phyloP scores from a whole-genome alignment of 92 coral and sea anemone species.

The Micromussa lordhowensis region DNA sequence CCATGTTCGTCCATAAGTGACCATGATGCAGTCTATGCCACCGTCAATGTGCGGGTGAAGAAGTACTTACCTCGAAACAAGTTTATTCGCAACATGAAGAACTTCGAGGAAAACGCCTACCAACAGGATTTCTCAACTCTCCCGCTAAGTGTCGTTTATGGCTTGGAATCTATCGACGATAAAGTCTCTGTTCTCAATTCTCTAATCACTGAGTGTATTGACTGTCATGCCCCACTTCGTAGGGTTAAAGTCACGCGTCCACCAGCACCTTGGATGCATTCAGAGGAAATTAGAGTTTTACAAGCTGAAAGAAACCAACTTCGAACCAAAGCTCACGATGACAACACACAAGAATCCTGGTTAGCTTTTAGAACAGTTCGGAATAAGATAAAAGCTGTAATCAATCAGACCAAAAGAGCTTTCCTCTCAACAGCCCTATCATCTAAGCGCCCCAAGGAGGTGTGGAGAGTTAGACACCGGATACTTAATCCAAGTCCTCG shows the following conservation, averaged over 20 bases:
- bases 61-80: slow-evolving; percentile 36
- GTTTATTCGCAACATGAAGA: slow-evolving; percentile 34
- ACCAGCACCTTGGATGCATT: slow-evolving; percentile 75
- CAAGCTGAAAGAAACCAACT: slow-evolving; percentile 53
- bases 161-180: slow-evolving; percentile 55
- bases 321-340: slow-evolving; percentile 39
- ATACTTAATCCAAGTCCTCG: slow-evolving; percentile 68
- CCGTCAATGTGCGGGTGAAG: slow-evolving; percentile 34
- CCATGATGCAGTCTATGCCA: slow-evolving; percentile 41
- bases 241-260: slow-evolving; percentile 71
- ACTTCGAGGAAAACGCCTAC: slow-evolving; percentile 42
- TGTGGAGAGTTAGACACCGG: slow-evolving; percentile 73
- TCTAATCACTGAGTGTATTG: slow-evolving; percentile 61
- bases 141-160: slow-evolving; percentile 61
- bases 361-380: slow-evolving; percentile 61
- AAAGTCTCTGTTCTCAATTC: slow-evolving; percentile 32
- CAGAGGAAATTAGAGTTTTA: slow-evolving; percentile 43
- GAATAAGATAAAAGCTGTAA: slow-evolving; percentile 61
- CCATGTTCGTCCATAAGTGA: slow-evolving; percentile 31
- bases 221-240: slow-evolving; percentile 64
- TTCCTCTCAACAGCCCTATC: slow-evolving; percentile 58
- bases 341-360: slow-evolving; percentile 52
- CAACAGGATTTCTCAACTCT: slow-evolving; percentile 55
- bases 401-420: slow-evolving; percentile 53
- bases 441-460: slow-evolving; percentile 68